Base-by-base conservation (phyloP, 2,888 invertebrate species). In the Athripsodes cinereus region DNA sequence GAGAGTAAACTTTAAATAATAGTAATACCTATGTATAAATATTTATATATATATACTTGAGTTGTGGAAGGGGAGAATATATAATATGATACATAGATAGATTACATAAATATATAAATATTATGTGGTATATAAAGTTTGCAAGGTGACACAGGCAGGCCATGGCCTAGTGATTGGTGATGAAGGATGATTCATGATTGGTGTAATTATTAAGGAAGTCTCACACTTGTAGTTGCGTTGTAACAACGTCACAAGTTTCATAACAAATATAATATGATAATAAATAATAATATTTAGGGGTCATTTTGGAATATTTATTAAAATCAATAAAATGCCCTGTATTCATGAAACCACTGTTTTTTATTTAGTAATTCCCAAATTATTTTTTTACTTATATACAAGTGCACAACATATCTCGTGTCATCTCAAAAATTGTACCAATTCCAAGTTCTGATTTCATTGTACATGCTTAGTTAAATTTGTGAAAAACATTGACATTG, bases 281-380 rank as follows among this genome's bases (percentile, higher is more conserved):
- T 59, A 63, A 61, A 63, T 57, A 58, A 62, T 60, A 60, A 62
- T 57, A 63, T 63, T 53, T 63, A 63, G 61, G 62, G 63, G 63
- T 61, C 63, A 63, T 63, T 63, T 63, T 63, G 63, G 61, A 63
- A 62, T 63, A 63, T 63, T 63, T 63, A 63, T 63, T 63, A 63
- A 63, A 61, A 63, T 63, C 59, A 63, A 63, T 63, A 62, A 63
- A 63, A 63, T 63, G 63, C 63, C 63, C 63, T 63, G 62, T 62
- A 63, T 59, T 63, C 63, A 63, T 55, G 57, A 60, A 58, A 26
- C 22, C 35, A 53, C 21, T 50, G 13, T 34, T n/a, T 47, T 35
- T 35, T 22, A 50, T 50, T 50, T 50, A n/a, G n/a, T n/a, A n/a
- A n/a, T n/a, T n/a, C n/a, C n/a, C n/a, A n/a, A n/a, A n/a, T n/a